Evolutionary conservation across 2,113 vertebrate genomes (phyloP), one percentile per base, ranked within the genome.

Genomic region (Heterocephalus glaber): DNA sequence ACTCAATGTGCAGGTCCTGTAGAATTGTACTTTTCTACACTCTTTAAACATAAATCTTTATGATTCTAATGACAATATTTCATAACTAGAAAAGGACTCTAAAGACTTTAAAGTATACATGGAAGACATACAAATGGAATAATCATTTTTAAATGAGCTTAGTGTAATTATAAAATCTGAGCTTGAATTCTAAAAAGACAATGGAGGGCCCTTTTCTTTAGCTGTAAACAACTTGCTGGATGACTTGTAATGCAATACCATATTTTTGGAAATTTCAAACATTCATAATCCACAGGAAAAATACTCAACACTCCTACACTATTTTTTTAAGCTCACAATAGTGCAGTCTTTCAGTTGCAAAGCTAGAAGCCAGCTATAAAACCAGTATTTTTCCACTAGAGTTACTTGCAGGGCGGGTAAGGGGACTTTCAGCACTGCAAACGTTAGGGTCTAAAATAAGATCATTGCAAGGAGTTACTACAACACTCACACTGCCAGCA

Each of bases 251-350:
- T 90, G 97, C 79, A 97, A 98, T 96, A 98, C 35, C 89, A 77
- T 98, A 98, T 97, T 98, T 98, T 98, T 96, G 97, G 97, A 98
- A 95, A 98, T 98, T 98, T 96, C 96, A 97, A 98, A 98, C 97
- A 97, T 96, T 98, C 47, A 9, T 92, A 97, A 98, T 97, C 97
- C 97, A 98, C 94, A 96, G 96, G 88, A 98, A 98, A 98, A 97
- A 97, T 80, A 98, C 94, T 98, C 96, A 97, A 97, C 89, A 93
- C 95, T 98, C 95, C 97, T 98, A 96, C 97, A 96, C 94, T 95
- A 89, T 98, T 98, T 97, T 97, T 97, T 97, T 95, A 98, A 96
- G 94, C 94, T 95, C 96, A 98, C 97, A 98, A 97, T 97, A 96
- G 97, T 97, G 95, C 98, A 98, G 96, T 98, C 85, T 95, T 96